Evolutionary conservation across 1,140 invertebrate genomes (phyloP).

Genomic region (Drosophila setifemur): DNA sequence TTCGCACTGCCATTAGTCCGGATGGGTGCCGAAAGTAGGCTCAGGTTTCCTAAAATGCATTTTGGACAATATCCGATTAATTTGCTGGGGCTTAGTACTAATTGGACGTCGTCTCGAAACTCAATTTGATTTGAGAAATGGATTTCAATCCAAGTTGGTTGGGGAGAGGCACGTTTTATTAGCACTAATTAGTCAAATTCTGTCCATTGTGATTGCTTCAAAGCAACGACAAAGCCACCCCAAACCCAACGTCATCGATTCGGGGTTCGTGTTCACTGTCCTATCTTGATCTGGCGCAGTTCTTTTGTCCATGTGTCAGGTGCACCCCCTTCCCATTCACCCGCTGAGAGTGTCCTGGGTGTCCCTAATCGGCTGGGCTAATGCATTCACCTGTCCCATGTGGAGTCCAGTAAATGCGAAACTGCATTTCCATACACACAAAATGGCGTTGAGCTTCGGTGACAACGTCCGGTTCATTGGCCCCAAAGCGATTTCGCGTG

Average conservation of each 20-base stretch:
- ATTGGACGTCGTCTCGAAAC: not conserved
- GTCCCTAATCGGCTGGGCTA: constrained; percentile 35
- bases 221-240: not conserved
- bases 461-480: constrained; percentile 48
- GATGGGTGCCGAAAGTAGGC: constrained; percentile 48
- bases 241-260: not conserved
- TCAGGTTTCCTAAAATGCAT: constrained; percentile 56
- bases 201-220: constrained; percentile 32
- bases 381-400: constrained; percentile 46
- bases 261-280: constrained; percentile 1
- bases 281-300: constrained; percentile 56
- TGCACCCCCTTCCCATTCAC: not conserved
- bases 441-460: not conserved
- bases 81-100: not conserved
- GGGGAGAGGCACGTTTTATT: constrained; percentile 34
- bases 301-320: constrained; percentile 26
- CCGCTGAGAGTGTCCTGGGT: not conserved
- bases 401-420: constrained; percentile 14
- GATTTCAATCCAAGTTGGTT: not conserved
- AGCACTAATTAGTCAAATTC: constrained; percentile 52
- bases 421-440: constrained; percentile 20
- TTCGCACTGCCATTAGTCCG: constrained; percentile 24
- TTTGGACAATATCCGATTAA: not conserved
- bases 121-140: constrained; percentile 11
- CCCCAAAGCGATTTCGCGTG: constrained; percentile 49